A percentile compares a stretch with the other conserved stretches of the same genome.
phyloP scores from a whole-genome alignment of 2,888 invertebrate genomes.

The Cephus pygmeus region DNA sequence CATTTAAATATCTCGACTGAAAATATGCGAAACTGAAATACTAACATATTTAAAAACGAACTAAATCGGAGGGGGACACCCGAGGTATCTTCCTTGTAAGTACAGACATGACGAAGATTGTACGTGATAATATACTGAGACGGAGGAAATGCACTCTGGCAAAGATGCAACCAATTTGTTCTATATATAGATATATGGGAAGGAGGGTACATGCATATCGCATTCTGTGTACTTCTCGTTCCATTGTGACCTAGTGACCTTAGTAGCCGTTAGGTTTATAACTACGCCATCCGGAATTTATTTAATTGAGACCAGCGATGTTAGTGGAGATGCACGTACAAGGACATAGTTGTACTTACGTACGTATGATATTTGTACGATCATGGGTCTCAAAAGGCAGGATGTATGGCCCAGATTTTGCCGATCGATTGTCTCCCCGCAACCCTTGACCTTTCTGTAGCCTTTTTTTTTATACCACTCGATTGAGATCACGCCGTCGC shows the following conservation, averaged over 20 bases:
- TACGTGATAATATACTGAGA: neutral
- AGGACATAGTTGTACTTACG: neutral
- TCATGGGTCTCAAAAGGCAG: neutral
- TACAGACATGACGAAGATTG: neutral
- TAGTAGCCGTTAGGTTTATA: slow-evolving; percentile 9
- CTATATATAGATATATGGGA: neutral
- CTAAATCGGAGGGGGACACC: too few species aligned
- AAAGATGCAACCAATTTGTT: neutral
- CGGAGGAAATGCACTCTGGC: neutral
- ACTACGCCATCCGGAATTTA: slow-evolving; percentile 21
- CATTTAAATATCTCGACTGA: too few species aligned
- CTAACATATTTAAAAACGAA: too few species aligned
- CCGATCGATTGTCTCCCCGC: neutral
- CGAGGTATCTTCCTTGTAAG: too few species aligned
- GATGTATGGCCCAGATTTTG: neutral
- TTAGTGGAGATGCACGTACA: slow-evolving; percentile 10
- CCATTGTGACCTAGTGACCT: slow-evolving; percentile 5
- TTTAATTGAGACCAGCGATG: slow-evolving; percentile 13
- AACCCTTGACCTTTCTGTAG: neutral
- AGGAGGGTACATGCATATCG: neutral
- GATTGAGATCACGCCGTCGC: neutral
- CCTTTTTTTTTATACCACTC: neutral
- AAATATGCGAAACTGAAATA: too few species aligned
- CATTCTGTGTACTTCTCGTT: neutral
- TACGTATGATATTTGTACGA: neutral